These are phyloP conservation scores for Holcopasites calliopsidis DNA, from an alignment of 1,140 invertebrate genomes.

Conservation along the genomic window DNA sequence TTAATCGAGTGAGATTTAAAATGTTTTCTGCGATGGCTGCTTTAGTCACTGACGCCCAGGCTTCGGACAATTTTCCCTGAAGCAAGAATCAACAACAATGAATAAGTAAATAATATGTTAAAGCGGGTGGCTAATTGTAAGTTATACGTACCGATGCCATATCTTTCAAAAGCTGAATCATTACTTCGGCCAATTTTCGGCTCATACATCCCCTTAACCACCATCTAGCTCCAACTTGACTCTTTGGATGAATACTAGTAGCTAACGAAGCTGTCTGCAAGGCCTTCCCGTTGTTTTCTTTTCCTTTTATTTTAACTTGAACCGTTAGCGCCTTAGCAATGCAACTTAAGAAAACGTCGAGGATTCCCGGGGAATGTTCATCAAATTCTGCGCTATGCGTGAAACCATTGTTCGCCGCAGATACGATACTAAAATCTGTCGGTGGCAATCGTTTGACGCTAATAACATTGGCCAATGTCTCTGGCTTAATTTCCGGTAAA, in stretches of 20 bases:
- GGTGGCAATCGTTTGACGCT: conserved; percentile 86
- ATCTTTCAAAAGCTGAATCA: conserved; percentile 93
- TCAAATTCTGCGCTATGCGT: conserved; percentile 82
- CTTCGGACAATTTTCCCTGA: conserved; percentile 91
- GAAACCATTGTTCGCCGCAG: conserved; percentile 77
- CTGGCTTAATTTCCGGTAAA: conserved; percentile 89
- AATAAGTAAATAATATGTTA: no score
- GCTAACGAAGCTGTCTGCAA: conserved; percentile 82
- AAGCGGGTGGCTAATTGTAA: no score
- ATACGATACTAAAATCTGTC: conserved; percentile 88
- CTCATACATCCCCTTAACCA: conserved; percentile 92
- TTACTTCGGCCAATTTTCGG: conserved; percentile 91
- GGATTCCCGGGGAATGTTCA: conserved; percentile 83
- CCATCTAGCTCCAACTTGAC: conserved; percentile 85
- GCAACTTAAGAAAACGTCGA: conserved; percentile 92
- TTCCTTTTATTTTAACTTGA: conserved; percentile 91
- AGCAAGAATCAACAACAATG: conserved; percentile 1
- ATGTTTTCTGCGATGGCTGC: conserved; percentile 95
- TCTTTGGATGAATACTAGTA: conserved; percentile 81
- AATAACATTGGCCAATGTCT: conserved; percentile 84
- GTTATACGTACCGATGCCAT: conserved; percentile 94
- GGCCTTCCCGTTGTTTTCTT: conserved; percentile 84
- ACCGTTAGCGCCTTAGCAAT: conserved; percentile 93
- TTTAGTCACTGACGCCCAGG: conserved; percentile 93
- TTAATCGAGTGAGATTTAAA: conserved; percentile 90